Base-by-base conservation (phyloP, 2,888 invertebrate genomes). In the Drosophila subsilvestris region DNA sequence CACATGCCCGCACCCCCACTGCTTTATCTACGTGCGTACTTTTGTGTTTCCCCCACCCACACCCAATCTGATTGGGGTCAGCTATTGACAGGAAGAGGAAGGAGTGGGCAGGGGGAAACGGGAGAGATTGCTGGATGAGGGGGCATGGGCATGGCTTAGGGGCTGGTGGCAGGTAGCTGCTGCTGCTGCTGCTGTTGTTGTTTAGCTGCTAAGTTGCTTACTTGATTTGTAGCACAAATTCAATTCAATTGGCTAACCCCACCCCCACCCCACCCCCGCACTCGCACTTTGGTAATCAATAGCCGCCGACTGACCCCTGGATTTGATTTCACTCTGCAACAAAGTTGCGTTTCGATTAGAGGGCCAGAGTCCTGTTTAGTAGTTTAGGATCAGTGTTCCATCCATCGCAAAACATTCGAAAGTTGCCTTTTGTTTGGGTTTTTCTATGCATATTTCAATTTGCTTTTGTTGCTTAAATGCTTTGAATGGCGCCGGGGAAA, bases 151-250 rank as follows among this genome's bases (percentile, higher is more conserved):
- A 20, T 32, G 12, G 29, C 43, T 9, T 37, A 43, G 25, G 27
- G 27, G 22, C n/a, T 43, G 45, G 18, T 45, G 50, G 37, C 17
- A 14, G 53, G 49, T 55, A 56, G 66, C 20, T 47, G 59, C 27
- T 48, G 51, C 2, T 63, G 59, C 42, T 59, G 65, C 43, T 73
- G 56, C 18, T 59, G 53, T 48, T 70, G 77, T 85, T 87, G 86
- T 82, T 88, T 82, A 82, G 83, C 83, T 84, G 86, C 80, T 88
- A 82, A 88, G 88, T 86, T 86, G 88, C 86, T 84, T 78, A 86
- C 88, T 88, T 84, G 83, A 84, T 84, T 84, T 84, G 83, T 84
- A 74, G 83, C 83, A 73, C 88, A 83, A 88, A 88, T 88, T 84
- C 88, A 84, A 84, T 88, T 84, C 88, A 84, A 88, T 84, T 84